Conservation (phyloP, 2,113 vertebrate genomes). For the Tympanuchus pallidicinctus region DNA sequence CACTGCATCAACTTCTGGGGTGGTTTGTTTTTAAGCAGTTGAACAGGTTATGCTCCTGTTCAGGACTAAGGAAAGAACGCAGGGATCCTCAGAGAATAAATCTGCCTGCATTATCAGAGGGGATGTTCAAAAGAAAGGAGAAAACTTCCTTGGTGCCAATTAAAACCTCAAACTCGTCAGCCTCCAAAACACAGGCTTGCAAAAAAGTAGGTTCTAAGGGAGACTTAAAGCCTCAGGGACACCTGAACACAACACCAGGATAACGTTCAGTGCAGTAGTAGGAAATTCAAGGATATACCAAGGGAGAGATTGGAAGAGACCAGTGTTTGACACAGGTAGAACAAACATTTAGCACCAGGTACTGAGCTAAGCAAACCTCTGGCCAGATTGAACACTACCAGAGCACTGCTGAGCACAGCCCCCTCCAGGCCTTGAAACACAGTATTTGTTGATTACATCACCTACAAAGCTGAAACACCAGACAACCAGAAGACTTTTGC, state of each 20-base stretch:
- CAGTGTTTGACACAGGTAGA: accelerated
- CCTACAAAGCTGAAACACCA: neutral
- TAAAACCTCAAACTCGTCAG: neutral
- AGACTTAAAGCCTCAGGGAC: neutral
- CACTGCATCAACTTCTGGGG: neutral
- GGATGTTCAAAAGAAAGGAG: neutral
- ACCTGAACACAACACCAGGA: neutral
- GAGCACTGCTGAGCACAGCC: neutral
- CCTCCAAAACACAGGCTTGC: neutral
- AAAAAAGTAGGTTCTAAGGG: neutral
- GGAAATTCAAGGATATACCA: neutral
- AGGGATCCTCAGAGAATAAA: neutral
- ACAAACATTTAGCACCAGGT: neutral
- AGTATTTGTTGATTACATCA: neutral
- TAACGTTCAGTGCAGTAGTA: neutral
- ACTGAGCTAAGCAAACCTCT: neutral
- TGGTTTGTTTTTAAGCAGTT: neutral
- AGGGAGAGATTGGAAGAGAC: neutral
- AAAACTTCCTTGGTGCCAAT: neutral
- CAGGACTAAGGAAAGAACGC: neutral
- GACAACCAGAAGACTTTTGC: neutral
- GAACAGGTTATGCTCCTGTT: neutral
- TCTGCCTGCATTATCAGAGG: neutral
- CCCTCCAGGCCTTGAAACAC: neutral
- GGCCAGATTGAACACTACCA: neutral